Base-by-base conservation (phyloP, 2,888 invertebrate genomes). In the Eristalinus aeneus region DNA sequence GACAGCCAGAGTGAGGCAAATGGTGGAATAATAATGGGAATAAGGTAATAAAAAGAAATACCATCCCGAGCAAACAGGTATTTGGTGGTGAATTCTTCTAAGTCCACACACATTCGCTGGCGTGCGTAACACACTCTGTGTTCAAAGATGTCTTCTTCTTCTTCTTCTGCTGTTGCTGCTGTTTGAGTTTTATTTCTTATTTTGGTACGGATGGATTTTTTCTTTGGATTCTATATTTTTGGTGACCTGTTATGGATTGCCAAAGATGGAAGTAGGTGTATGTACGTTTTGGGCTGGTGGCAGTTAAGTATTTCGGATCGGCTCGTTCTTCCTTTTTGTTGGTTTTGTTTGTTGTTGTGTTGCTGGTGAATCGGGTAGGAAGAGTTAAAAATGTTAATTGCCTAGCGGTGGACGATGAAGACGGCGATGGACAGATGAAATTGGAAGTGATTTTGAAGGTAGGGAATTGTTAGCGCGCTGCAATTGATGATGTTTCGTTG, bases 1-100 rank as follows among this genome's bases (percentile, higher is more conserved):
- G 75, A 46, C 64, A 16, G 20, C 2, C 34, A 73, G 81, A 64
- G 75, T 63, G 65, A 46, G 34, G 53, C 74, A 77, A 82, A 82
- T 82, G 82, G 81, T 69, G 77, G 80, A 74, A 80, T 80, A 80
- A 74, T 80, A 80, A 74, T 74, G 81, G 81, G 77, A 74, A 82
- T 74, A 86, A 81, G 77, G 86, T 75, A 82, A 82, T 86, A 86
- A 86, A 86, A 86, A 82, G 73, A 86, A 86, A 86, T 86, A 82
- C 82, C 86, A 86, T 86, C 77, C 77, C 69, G 69, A 82, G 71
- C 73, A 86, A 86, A 86, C 86, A 86, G 86, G 86, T 86, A 86
- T 86, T 86, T 53, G 82, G 65, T 82, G 82, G 86, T 86, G 86
- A 86, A 86, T 86, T 86, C 82, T 82, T 86, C 73, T 78, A 86